Percentiles rank a stretch among this genome's conserved stretches.
Evolutionary conservation across 37 sponge, comb jelly and placozoan species (phyloP).

Genomic region (Trichoplax adhaerens): DNA sequence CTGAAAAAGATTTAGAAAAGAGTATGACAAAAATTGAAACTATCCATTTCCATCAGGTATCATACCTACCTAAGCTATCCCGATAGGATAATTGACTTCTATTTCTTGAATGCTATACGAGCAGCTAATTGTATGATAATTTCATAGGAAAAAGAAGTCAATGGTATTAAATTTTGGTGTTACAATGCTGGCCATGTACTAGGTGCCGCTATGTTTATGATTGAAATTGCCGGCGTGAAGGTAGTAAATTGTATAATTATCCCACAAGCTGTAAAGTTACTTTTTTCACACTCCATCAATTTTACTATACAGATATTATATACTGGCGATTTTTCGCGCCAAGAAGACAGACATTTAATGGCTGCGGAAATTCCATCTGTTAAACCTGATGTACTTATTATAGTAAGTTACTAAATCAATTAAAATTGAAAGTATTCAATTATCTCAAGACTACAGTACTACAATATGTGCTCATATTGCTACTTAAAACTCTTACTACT

Average conservation of each 20-base stretch:
- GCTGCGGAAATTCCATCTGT: conserved; percentile 85
- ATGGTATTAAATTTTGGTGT: conserved; percentile 86
- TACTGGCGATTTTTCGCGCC: conserved; percentile 94
- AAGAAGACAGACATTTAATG: conserved; percentile 91
- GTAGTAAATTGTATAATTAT: conserved; percentile 4
- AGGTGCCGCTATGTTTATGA: conserved; percentile 98
- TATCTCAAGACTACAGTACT: background rate
- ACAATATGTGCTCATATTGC: background rate
- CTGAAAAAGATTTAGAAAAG: conserved; percentile 90
- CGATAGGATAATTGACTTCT: background rate
- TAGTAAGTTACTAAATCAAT: conserved; percentile 18
- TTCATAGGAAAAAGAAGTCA: conserved; percentile 71
- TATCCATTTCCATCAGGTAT: conserved; percentile 85
- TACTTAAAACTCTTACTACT: background rate
- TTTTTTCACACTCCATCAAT: background rate
- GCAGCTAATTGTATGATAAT: background rate
- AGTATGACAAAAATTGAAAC: conserved; percentile 91
- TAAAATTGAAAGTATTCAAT: background rate
- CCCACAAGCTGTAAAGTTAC: background rate
- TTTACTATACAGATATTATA: conserved; percentile 32
- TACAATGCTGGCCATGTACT: conserved; percentile 96
- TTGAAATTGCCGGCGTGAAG: conserved; percentile 98
- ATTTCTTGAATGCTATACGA: background rate
- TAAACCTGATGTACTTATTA: conserved; percentile 73
- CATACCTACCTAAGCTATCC: background rate